Base-by-base conservation (phyloP, 2,797 vertebrate species). In the Phataginus tricuspis region DNA sequence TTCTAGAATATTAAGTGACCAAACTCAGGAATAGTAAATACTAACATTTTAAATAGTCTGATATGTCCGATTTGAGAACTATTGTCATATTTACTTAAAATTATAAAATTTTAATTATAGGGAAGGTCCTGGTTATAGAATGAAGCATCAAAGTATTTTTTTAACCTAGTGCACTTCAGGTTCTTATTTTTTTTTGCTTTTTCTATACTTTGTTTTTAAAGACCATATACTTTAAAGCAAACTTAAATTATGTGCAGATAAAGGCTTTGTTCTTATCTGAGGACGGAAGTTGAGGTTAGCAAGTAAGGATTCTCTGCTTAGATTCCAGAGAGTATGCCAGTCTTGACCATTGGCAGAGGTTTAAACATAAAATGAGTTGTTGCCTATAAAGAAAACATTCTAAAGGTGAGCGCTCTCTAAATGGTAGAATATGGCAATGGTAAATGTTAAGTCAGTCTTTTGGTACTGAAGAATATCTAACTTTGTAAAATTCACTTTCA, bases 71-170 rank as follows among this genome's bases (percentile, higher is more conserved):
- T 71, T 18, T 74, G 51, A 64, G 29, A 21, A 83, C 57, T 39
- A 8, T 6, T 71, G 4, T 59, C 53, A 45, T 31, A 53, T 61
- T 88, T 86, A 34, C 13, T 86, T 69, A 91, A 85, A 88, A 90
- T 71, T 87, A 10, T 61, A 8, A 61, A 45, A 78, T 92, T 68
- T 92, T 91, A 87, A 94, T 77, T 57, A 77, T 75, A 77, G 80
- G 19, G 13, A 85, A 74, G 0, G 77, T 82, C 18, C 49, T 7
- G 88, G 1, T 90, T 72, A 45, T 45, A 78, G 29, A 85, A 66
- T 87, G 25, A 84, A 51, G 27, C 61, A 68, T 82, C 93, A 71
- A 51, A 49, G 10, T 86, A 14, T 0, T 23, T 57, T 61, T 64
- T 8, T 49, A 93, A 64, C 11, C 21, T 34, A 42, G 15, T 66